Base-by-base conservation (phyloP, 2,113 vertebrate genomes). In the Miniopterus natalensis region DNA sequence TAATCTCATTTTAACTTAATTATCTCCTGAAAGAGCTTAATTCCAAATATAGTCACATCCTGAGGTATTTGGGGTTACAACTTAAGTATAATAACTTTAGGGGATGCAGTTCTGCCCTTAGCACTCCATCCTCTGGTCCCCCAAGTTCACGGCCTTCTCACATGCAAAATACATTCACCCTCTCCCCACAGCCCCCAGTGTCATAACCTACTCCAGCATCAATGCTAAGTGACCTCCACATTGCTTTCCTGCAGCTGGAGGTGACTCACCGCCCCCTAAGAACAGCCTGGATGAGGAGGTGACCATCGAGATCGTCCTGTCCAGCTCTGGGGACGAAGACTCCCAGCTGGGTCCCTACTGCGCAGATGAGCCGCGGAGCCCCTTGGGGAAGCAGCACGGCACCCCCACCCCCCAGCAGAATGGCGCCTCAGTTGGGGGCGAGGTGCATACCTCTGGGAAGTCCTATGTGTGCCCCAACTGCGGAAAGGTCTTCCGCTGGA, bases 401-500 rank as follows among this genome's bases (percentile, higher is more conserved):
- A 36, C 53, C 47, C 73, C 94, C 0, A 0, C 36, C 9, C 7
- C 81, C 2, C 91, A 13, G 45, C 66, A 14, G 29, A 61, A 85
- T 7, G 17, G 83, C 3, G 1, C 57, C 0, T 65, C 89, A 4
- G 45, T 10, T 0, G 71, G 25, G 2, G 55, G 42, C 0, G 92
- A 94, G 21, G 77, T 23, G 7, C 94, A 92, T 63, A 14, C 84
- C 6, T 87, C 97, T 21, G 84, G 53, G 4, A 97, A 97, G 78
- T 88, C 95, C 59, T 98, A 98, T 0, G 83, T 97, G 63, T 98
- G 97, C 21, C 97, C 97, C 0, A 96, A 92, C 68, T 98, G 97
- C 2, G 97, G 97, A 3, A 98, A 98, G 47, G 80, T 89, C 92
- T 98, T 98, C 68, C 97, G 97, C 81, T 98, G 97, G 97, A 87